Evolutionary conservation across 2,888 invertebrate genomes (phyloP), one percentile per base, ranked within the genome.

Genomic region (Drosophila rellima): DNA sequence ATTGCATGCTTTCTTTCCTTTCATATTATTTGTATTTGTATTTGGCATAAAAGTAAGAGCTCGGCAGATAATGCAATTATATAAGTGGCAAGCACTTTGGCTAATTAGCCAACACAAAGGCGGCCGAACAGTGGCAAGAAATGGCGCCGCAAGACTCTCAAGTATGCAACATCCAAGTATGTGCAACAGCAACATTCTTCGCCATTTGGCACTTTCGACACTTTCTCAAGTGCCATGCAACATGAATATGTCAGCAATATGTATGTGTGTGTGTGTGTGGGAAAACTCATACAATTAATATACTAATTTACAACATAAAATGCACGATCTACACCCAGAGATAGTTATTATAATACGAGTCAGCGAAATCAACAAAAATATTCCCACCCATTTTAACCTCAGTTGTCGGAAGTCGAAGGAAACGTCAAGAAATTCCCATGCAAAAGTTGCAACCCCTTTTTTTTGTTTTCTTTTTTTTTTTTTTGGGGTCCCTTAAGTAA

Each of bases 381-480:
- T 91, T 91, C 91, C 91, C 91, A 91, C 91, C 91, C 91, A 91
- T 91, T 91, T 90, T 90, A 90, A 90, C 90, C 81, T 87, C 62
- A 61, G 64, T 70, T 45, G 64, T 62, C 74, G 59, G 72, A 81
- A 89, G 85, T 86, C 20, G 3, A 42, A 20, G 20, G 2, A 20
- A 20, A 42, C 7, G 20, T 42, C 47, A 63, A 74, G 74, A 75
- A 83, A 82, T 87, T 89, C 89, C 81, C 89, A 89, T 79, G 78
- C 85, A 74, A 64, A 70, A 70, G 56, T 71, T 59, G 66, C 45
- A 42, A 62, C 31, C 55, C 62, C 35, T 39, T 35, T 35, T 35
- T 33, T 15, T 11, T 11, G 17, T 6, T 11, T 17, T 29, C 1
- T 33, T 33, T 6, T 7, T 23, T 17, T 11, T 15, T 45, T 11